Evolutionary conservation across 1,140 invertebrate genomes (phyloP).

Genomic region (Matsumurasca onukii): DNA sequence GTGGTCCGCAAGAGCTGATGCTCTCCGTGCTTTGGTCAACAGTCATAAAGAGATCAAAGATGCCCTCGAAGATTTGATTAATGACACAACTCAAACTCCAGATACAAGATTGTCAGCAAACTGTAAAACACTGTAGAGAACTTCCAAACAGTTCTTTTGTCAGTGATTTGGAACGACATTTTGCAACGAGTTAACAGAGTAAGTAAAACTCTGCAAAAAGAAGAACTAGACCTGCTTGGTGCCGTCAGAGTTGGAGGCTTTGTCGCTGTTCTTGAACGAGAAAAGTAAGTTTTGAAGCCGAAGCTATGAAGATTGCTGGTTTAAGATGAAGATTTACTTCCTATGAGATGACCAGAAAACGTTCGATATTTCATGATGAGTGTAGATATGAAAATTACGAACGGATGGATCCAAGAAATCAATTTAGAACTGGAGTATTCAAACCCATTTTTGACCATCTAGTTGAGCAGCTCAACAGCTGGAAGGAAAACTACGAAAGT

Average conservation of each 20-base stretch:
- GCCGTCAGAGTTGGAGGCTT: not conserved
- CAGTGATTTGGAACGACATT: conserved; percentile 14
- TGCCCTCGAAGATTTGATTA: not conserved
- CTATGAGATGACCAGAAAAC: not conserved
- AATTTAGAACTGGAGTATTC: conserved; percentile 12
- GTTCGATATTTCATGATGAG: not conserved
- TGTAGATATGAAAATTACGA: not conserved
- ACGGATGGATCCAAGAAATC: not conserved
- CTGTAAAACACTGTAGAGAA: not conserved
- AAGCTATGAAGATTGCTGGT: conserved; percentile 3
- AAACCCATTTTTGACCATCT: conserved; percentile 14
- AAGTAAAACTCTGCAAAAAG: conserved; percentile 2
- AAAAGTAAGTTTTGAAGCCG: not conserved
- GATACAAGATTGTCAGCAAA: not conserved
- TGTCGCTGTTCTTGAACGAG: conserved; percentile 10
- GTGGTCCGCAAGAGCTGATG: no score
- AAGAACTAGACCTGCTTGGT: conserved; percentile 15
- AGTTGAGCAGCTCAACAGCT: not conserved
- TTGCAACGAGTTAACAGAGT: conserved; percentile 14
- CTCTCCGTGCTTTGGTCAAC: no score
- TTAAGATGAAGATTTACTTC: not conserved
- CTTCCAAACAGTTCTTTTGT: not conserved
- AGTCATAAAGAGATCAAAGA: not conserved
- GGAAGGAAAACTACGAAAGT: conserved; percentile 1
- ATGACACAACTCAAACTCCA: not conserved